Percentiles rank a stretch among this genome's conserved stretches.
Conservation (phyloP, 23 tunicate genomes). For the Phallusia fumigata region DNA sequence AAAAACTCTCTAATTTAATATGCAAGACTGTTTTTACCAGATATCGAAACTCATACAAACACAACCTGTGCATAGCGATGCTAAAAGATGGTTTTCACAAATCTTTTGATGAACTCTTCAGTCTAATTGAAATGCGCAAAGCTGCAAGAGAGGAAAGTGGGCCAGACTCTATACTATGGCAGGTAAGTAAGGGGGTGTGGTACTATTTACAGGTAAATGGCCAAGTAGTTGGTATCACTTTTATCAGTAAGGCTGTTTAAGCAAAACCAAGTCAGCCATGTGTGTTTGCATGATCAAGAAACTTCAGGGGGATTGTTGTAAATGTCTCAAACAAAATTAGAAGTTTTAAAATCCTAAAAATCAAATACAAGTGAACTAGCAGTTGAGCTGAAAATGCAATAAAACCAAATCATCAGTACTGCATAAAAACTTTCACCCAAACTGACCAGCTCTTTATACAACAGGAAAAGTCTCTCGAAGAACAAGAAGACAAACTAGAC, state of each 20-base stretch:
- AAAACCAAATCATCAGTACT: no score
- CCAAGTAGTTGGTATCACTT: no score
- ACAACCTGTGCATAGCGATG: conserved; percentile 84
- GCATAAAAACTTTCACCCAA: neutral
- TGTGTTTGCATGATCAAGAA: no score
- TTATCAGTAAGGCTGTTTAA: no score
- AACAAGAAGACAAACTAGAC: conserved; percentile 64
- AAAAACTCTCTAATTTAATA: no score
- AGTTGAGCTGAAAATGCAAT: no score
- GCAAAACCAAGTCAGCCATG: no score
- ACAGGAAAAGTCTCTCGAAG: conserved; percentile 63
- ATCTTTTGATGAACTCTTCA: conserved; percentile 82
- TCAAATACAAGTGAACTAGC: no score
- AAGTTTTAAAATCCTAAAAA: no score
- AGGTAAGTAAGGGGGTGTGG: conserved; percentile 32
- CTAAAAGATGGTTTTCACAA: conserved; percentile 87
- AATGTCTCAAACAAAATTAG: no score
- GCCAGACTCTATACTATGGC: conserved; percentile 80
- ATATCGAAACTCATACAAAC: conserved; percentile 77
- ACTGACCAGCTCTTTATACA: neutral
- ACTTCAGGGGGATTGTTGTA: no score
- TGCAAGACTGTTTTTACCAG: conserved; percentile 25
- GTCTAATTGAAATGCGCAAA: conserved; percentile 60
- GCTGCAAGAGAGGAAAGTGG: conserved; percentile 76
- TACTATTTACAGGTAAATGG: neutral